These are phyloP conservation scores for Agrotis ipsilon DNA, from an alignment of 2,888 invertebrate genomes.

Conservation along the genomic window DNA sequence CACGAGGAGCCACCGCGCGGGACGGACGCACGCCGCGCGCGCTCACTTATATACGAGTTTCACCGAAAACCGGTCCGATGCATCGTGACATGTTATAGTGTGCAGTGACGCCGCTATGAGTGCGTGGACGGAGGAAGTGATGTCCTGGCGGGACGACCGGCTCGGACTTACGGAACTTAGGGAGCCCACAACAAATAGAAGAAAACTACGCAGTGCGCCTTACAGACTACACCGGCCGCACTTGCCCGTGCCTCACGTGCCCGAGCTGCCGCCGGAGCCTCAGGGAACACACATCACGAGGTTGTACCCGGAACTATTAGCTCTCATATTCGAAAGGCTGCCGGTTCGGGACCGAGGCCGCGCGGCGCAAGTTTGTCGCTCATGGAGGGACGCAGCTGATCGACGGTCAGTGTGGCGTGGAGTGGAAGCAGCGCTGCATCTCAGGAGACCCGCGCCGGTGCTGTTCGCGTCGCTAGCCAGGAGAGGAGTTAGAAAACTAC, in stretches of 20 bases:
- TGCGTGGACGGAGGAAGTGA: conserved; percentile 89
- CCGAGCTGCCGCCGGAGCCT: conserved; percentile 87
- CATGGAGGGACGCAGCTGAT: conserved; percentile 98
- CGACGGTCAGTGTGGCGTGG: conserved; percentile 98
- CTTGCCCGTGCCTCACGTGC: conserved; percentile 86
- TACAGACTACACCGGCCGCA: conserved; percentile 93
- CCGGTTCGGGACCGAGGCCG: conserved; percentile 97
- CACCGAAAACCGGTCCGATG: conserved; percentile 87
- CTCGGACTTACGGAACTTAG: conserved; percentile 86
- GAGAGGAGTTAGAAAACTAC: conserved; percentile 96
- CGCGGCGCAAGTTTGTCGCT: conserved; percentile 96
- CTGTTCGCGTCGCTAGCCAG: conserved; percentile 96
- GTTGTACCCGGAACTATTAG: conserved; percentile 97
- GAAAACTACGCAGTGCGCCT: conserved; percentile 92
- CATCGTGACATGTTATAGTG: conserved; percentile 86
- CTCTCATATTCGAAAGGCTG: conserved; percentile 97
- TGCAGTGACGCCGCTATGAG: conserved; percentile 85
- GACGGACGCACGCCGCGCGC: conserved; percentile 75
- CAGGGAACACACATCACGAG: conserved; percentile 95
- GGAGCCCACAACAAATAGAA: conserved; percentile 85
- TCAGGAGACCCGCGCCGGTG: conserved; percentile 95
- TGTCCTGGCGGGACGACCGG: conserved; percentile 88
- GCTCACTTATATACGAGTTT: conserved; percentile 74
- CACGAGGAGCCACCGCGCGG: conserved; percentile 77
- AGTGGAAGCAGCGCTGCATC: conserved; percentile 97